These are phyloP conservation scores for Meganola albula DNA, from an alignment of 2,888 invertebrate species.

Conservation along the genomic window DNA sequence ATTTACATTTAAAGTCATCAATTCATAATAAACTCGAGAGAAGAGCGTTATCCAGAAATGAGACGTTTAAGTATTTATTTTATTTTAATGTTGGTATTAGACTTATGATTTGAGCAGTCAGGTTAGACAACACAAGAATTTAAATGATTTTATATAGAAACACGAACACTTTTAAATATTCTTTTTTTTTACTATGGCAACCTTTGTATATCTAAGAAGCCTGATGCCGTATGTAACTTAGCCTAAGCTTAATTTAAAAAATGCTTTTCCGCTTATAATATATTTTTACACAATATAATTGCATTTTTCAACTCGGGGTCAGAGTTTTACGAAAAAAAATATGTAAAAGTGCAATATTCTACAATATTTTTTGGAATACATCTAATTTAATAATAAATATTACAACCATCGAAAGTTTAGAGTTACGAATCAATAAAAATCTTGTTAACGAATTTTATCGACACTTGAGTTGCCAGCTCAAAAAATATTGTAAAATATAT, in stretches of 20 bases:
- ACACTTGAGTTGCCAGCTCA: not conserved
- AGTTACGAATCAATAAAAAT: no score
- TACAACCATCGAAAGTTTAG: no score
- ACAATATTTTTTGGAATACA: no score
- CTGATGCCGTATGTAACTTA: constrained; percentile 44
- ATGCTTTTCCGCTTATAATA: constrained; percentile 43
- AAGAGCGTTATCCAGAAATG: no score
- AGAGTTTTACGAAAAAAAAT: constrained; percentile 8
- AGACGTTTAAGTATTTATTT: no score
- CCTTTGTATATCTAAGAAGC: constrained; percentile 50
- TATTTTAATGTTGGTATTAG: no score
- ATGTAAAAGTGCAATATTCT: not conserved
- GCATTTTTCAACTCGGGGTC: constrained; percentile 34
- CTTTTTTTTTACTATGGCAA: constrained; percentile 70
- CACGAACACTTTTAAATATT: constrained; percentile 46
- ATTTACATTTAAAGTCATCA: no score
- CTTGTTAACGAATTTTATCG: no score
- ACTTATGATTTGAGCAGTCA: constrained; percentile 30
- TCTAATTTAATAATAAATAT: no score
- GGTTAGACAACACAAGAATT: constrained; percentile 23
- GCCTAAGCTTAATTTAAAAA: constrained; percentile 51
- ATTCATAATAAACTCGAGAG: no score
- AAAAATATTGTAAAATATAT: not conserved
- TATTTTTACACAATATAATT: constrained; percentile 43
- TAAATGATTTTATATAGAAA: constrained; percentile 18